Evolutionary conservation across 2,797 vertebrate genomes (phyloP), one percentile per base, ranked within the genome.

Genomic region (Tolypeutes matacus): DNA sequence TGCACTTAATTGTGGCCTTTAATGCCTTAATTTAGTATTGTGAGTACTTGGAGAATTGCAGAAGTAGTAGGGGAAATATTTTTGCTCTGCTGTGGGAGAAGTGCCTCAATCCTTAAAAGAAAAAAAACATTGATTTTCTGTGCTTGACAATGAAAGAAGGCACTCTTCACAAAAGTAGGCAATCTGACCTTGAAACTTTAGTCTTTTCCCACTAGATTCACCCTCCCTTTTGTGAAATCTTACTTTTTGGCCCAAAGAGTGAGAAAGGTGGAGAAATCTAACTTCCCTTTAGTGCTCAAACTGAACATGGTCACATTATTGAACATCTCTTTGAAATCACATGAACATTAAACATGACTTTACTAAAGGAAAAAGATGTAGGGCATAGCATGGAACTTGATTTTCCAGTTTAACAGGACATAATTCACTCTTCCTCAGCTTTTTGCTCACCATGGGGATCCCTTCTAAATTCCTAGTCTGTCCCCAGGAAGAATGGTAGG

Each of bases 321-420:
- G 10, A 94, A 18, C 11, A 31, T 69, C 53, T 62, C 39, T 83
- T 89, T 67, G 42, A 85, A 39, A 91, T 49, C 89, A 29, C 7
- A 1, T 42, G n/a, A 84, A 49, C 27, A 42, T 78, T 76, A 51
- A 84, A 76, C 1, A 20, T 85, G 17, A 91, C 27, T 87, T 93
- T 72, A n/a, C 46, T 69, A 21, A 64, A 81, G 77, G 60, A 88
- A 91, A 76, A 31, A 81, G 7, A 21, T 18, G 11, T 23, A 64
- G 58, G 34, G 20, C 27, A 49, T 13, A 46, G n/a, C 18, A 39
- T 67, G 3, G 67, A 85, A 91, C 65, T 87, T 4, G 5, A n/a
- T 77, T 77, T 93, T 93, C 60, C 64, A 88, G 25, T 70, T 94
- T 60, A 84, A 82, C 14, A 53, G 92, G 49, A 56, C 17, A 29